phyloP scores from a whole-genome alignment of 2,888 invertebrate genomes.

The Drosophila pseudotakahashii region DNA sequence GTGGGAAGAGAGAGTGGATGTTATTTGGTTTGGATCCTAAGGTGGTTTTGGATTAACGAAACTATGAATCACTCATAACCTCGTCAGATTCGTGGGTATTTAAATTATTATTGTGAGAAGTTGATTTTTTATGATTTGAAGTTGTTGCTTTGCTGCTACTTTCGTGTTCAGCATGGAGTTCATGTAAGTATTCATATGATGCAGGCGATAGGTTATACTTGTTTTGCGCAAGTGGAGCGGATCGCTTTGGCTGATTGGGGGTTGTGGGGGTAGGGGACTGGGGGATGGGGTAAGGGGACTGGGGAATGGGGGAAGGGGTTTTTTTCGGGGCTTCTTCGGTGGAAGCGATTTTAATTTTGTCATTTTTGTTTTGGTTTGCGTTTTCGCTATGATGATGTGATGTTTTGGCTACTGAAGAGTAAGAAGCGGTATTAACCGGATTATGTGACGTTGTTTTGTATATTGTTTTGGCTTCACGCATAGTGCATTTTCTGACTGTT shows the following conservation, averaged over 20 bases:
- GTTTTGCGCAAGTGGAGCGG: not conserved
- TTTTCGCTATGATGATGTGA: not conserved
- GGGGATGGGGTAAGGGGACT: slow-evolving; percentile 1
- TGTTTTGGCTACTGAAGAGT: slow-evolving; percentile 1
- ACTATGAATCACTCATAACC: not conserved
- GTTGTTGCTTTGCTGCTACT: slow-evolving; percentile 2
- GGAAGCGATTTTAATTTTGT: not conserved
- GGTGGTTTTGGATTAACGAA: not conserved
- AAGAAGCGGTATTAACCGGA: not conserved
- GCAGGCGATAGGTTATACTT: slow-evolving; percentile 1
- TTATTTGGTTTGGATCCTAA: not conserved
- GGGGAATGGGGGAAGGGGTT: not conserved
- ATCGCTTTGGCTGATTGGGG: not conserved
- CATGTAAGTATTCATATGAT: too few relatives aligned
- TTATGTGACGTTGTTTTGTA: not conserved
- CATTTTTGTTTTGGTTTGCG: slow-evolving; percentile 2
- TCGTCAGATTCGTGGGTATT: not conserved
- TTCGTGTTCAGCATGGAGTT: slow-evolving; percentile 2
- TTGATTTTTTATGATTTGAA: slow-evolving; percentile 1
- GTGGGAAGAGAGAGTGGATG: not conserved
- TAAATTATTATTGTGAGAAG: not conserved
- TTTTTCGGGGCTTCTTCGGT: not conserved
- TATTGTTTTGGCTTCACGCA: not conserved
- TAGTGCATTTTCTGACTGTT: not conserved
- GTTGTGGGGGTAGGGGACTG: slow-evolving; percentile 1